Base-by-base conservation (phyloP, 2,113 vertebrate species). In the Rhombomys opimus region DNA sequence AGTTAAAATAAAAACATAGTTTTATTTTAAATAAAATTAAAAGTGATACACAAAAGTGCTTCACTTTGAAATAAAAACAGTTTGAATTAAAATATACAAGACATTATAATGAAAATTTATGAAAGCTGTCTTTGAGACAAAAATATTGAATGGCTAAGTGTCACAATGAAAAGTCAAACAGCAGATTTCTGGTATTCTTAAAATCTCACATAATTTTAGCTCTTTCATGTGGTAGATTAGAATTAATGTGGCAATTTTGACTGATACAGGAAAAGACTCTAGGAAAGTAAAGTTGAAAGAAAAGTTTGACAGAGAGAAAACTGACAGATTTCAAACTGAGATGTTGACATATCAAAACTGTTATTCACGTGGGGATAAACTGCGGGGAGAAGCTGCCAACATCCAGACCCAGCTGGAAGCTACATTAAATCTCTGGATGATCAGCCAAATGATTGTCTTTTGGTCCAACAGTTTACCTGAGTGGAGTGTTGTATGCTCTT, bases 21-120 rank as follows among this genome's bases (percentile, higher is more conserved):
- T 96, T 68, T 80, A 67, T 96, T 94, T 88, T 30, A 94, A 72
- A 80, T 6, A 75, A 46, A 61, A 78, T 88, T 90, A 65, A 86
- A 8, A 88, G 18, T 89, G 38, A 81, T 75, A 27, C n/a, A 11
- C 85, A 68, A 22, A 30, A 22, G 41, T 32, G n/a, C 1, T 87
- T 89, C 5, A 3, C 68, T 75, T 65, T 85, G 57, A 85, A 92
- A 11, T 77, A 20, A 54, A 88, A 68, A 54, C 14, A 91, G 27
- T 63, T 95, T 93, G 41, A 92, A 90, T 72, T 93, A 93, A 80
- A 95, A 89, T 11, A 50, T 63, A 61, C 85, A 38, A 72, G 41
- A 80, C 85, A 94, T 14, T 54, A 68, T 30, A 93, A 75, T 84
- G 77, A 96, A 95, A 90, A 17, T 20, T 67, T 8, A 91, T 91